phyloP scores from a whole-genome alignment of 2,888 invertebrate genomes.

The Meta bourneti region DNA sequence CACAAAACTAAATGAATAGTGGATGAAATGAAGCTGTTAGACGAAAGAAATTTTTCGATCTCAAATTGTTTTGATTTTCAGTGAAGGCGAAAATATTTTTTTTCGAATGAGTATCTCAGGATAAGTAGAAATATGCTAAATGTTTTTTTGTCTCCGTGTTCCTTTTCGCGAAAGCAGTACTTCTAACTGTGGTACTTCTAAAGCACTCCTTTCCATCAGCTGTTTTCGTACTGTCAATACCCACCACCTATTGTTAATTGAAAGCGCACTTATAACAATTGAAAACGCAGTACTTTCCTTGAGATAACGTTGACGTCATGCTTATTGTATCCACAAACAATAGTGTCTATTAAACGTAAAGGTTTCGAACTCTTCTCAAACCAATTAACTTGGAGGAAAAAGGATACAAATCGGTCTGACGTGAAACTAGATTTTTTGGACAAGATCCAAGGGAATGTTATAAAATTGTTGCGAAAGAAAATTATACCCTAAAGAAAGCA shows the following conservation, averaged over 20 bases:
- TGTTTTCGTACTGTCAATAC: slow-evolving; percentile 9
- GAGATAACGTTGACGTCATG: slow-evolving; percentile 16
- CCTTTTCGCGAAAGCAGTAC: too few relatives aligned
- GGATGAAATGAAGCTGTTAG: too few relatives aligned
- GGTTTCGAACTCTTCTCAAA: neutral
- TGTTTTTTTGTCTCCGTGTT: too few relatives aligned
- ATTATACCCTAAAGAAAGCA: neutral
- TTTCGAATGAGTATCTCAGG: too few relatives aligned
- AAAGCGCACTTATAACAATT: neutral
- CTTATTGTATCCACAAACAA: slow-evolving; percentile 6
- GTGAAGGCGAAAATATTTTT: too few relatives aligned
- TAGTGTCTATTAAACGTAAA: slow-evolving; percentile 7
- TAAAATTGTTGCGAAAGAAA: slow-evolving; percentile 12
- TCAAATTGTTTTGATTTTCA: too few relatives aligned
- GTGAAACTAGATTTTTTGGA: slow-evolving; percentile 39
- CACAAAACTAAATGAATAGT: too few relatives aligned
- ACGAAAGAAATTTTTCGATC: too few relatives aligned
- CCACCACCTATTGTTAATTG: neutral
- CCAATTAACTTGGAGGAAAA: slow-evolving; percentile 34
- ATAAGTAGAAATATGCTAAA: too few relatives aligned
- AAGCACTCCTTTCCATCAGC: slow-evolving; percentile 15
- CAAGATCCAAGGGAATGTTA: neutral
- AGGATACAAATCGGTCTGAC: neutral
- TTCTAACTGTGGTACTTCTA: neutral
- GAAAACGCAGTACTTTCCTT: slow-evolving; percentile 2